A percentile compares a stretch with the other conserved stretches of the same genome.
Evolutionary conservation across 2,888 invertebrate species (phyloP).

Genomic region (Drymonia ruficornis): DNA sequence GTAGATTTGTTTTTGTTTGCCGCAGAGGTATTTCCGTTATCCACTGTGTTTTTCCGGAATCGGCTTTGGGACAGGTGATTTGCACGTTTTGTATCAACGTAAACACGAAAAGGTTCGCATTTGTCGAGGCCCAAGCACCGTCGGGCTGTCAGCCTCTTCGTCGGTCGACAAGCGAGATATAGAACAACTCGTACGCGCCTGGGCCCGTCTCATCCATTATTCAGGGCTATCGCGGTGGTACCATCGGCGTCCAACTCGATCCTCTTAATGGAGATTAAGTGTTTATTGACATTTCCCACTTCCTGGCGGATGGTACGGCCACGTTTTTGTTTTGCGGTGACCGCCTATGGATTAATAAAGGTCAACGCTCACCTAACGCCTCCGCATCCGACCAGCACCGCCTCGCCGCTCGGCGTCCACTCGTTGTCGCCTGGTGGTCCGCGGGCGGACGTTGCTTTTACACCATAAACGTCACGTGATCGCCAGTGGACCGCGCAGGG

Average conservation of each 20-base stretch:
- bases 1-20: not conserved
- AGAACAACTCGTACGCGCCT: conserved; percentile 43
- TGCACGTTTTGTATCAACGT: conserved; percentile 31
- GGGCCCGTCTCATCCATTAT: conserved; percentile 63
- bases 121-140: conserved; percentile 21
- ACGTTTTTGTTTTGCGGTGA: conserved; percentile 23
- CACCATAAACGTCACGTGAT: no score
- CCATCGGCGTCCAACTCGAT: conserved; percentile 51
- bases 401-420: no score
- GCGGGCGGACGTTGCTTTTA: no score
- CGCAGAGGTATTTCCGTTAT: conserved; percentile 6
- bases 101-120: conserved; percentile 39
- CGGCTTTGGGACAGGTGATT: conserved; percentile 34
- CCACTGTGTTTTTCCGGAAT: conserved; percentile 28
- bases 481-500: no score
- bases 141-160: conserved; percentile 22
- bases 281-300: conserved; percentile 57
- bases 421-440: no score
- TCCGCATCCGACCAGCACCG: no score
- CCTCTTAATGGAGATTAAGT: conserved; percentile 65
- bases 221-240: conserved; percentile 54
- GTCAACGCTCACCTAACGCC: no score
- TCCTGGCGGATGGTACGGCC: conserved; percentile 28
- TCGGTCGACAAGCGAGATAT: conserved; percentile 41
- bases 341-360: not conserved